A percentile compares a stretch with the other conserved stretches of the same genome.
phyloP scores from a whole-genome alignment of 2,113 vertebrate species.

The Passer montanus region DNA sequence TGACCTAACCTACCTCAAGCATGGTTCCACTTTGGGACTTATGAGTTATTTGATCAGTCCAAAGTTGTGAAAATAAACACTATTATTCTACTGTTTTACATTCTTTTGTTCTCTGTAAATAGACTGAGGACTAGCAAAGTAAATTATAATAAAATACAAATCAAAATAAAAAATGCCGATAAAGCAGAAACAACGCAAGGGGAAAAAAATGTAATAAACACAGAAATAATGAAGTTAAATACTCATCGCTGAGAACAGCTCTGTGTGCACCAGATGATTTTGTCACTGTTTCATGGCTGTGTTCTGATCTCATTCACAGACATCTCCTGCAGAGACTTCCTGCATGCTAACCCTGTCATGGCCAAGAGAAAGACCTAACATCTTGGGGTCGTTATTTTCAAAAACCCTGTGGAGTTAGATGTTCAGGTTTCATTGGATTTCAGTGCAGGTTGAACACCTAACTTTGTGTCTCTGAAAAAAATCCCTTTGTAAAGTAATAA shows the following conservation, averaged over 20 bases:
- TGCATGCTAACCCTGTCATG: background rate
- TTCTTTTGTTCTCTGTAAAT: conserved; percentile 57
- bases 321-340: background rate
- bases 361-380: background rate
- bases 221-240: background rate
- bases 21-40: conserved; percentile 35
- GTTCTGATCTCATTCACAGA: conserved; percentile 51
- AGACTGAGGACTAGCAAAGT: conserved; percentile 35
- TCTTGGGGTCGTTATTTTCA: background rate
- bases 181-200: conserved; percentile 18
- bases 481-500: background rate
- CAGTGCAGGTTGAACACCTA: background rate
- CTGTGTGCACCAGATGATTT: background rate
- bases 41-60: conserved; percentile 44
- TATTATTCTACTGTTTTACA: conserved; percentile 56
- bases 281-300: background rate
- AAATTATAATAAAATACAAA: conserved; percentile 44
- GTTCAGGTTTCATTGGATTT: background rate
- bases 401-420: background rate
- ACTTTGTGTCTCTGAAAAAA: background rate
- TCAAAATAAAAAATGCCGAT: conserved; percentile 4
- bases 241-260: background rate
- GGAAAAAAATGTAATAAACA: background rate
- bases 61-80: conserved; percentile 65
- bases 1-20: conserved; percentile 57